A percentile compares a stretch with the other conserved stretches of the same genome.
Conservation (phyloP, 1,140 invertebrate genomes). For the Tachypleus tridentatus region DNA sequence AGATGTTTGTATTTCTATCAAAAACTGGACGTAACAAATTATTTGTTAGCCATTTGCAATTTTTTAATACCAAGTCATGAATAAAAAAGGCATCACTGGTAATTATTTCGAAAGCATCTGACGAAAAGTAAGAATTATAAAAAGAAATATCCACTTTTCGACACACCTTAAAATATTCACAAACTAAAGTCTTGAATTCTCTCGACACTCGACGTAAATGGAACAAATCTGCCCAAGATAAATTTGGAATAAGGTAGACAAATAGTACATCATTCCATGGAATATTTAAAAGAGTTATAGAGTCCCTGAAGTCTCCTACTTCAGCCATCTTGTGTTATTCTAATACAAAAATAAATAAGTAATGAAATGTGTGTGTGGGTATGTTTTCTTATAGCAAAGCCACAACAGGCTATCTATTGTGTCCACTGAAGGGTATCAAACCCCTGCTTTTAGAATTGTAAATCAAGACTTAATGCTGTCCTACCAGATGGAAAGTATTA, state of each 20-base stretch:
- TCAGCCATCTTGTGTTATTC: too few species aligned
- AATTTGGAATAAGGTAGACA: slow-evolving; percentile 13
- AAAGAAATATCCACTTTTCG: slow-evolving; percentile 4
- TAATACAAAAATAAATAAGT: too few species aligned
- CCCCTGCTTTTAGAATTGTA: too few species aligned
- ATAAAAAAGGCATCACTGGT: slow-evolving; percentile 10
- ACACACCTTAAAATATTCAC: slow-evolving; percentile 17
- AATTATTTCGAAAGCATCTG: slow-evolving; percentile 8
- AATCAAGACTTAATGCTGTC: too few species aligned
- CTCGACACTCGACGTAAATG: slow-evolving; percentile 14
- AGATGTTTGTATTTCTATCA: slow-evolving; percentile 25
- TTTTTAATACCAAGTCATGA: slow-evolving; percentile 25
- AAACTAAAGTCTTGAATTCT: slow-evolving; percentile 6
- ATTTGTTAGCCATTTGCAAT: slow-evolving; percentile 33
- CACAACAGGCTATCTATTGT: too few species aligned
- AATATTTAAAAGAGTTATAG: slow-evolving; percentile 11
- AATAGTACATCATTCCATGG: slow-evolving; percentile 23
- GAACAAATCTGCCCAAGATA: slow-evolving; percentile 18
- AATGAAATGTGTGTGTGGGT: too few species aligned
- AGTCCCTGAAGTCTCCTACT: too few species aligned
- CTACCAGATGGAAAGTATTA: too few species aligned
- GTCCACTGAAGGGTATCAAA: too few species aligned
- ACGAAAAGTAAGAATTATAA: too few species aligned
- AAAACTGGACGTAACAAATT: slow-evolving; percentile 28
- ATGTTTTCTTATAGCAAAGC: too few species aligned